phyloP scores from a whole-genome alignment of 2,888 invertebrate species.

The Synergus japonicus region DNA sequence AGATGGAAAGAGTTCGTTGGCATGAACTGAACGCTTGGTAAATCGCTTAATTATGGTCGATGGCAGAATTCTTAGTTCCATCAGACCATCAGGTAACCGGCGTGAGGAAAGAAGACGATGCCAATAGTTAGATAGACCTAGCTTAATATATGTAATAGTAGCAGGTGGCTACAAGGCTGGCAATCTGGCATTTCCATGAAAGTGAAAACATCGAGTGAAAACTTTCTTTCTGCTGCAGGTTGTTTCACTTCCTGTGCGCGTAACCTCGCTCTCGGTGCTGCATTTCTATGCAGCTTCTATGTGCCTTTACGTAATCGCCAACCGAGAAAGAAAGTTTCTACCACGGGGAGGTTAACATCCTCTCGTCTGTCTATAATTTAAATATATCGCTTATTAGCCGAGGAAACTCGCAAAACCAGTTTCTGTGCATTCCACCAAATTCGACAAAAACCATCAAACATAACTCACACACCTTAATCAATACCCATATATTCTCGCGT shows the following conservation, averaged over 20 bases:
- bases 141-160: slow-evolving; percentile 66
- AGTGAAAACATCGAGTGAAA: slow-evolving; percentile 76
- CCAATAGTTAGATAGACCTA: slow-evolving; percentile 60
- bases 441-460: slow-evolving; percentile 33
- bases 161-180: slow-evolving; percentile 55
- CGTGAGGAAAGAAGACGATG: slow-evolving; percentile 55
- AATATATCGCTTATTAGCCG: slow-evolving; percentile 60
- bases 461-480: slow-evolving; percentile 1
- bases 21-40: background rate
- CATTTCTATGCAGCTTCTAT: slow-evolving; percentile 74
- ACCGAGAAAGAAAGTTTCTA: slow-evolving; percentile 76
- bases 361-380: slow-evolving; percentile 61
- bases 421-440: slow-evolving; percentile 57
- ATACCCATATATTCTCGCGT: background rate
- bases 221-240: slow-evolving; percentile 75
- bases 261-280: slow-evolving; percentile 71
- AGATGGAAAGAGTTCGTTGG: slow-evolving; percentile 35
- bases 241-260: slow-evolving; percentile 77
- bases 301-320: slow-evolving; percentile 73
- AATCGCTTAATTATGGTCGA: slow-evolving; percentile 27
- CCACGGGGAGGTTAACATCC: slow-evolving; percentile 75
- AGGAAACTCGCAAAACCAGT: slow-evolving; percentile 58
- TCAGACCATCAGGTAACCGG: background rate
- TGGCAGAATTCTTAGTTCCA: background rate
- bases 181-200: slow-evolving; percentile 74